Conservation (phyloP, 2,797 vertebrate genomes). For the Rhynchonycteris naso region DNA sequence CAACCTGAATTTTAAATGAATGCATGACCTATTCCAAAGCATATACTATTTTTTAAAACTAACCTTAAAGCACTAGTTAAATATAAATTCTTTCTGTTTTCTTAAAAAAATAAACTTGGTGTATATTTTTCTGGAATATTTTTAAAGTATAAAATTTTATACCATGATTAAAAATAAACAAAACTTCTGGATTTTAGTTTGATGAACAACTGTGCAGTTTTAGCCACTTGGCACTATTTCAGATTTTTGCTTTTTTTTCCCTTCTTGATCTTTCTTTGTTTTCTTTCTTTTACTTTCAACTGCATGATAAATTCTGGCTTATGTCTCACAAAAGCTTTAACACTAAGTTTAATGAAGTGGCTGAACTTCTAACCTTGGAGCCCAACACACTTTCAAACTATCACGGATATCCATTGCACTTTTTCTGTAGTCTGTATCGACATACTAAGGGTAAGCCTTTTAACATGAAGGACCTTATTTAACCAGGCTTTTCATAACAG, state of each 20-base stretch:
- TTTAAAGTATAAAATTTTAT: background rate
- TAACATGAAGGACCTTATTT: conserved; percentile 36
- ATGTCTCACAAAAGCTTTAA: conserved; percentile 53
- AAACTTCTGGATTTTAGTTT: conserved; percentile 14
- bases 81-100: background rate
- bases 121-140: background rate
- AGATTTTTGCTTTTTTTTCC: conserved; percentile 32
- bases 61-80: conserved; percentile 5
- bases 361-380: conserved; percentile 80
- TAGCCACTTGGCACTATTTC: background rate
- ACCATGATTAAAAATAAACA: background rate
- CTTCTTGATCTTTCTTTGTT: background rate
- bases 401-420: conserved; percentile 44
- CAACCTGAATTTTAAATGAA: background rate
- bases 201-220: background rate
- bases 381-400: conserved; percentile 68
- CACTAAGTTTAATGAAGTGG: conserved; percentile 71
- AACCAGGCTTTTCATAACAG: conserved; percentile 47
- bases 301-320: conserved; percentile 73
- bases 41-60: background rate
- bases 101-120: background rate
- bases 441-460: conserved; percentile 53
- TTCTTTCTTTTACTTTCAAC: conserved; percentile 60
- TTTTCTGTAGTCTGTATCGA: conserved; percentile 35
- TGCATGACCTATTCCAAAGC: background rate